Conservation (phyloP, 2,797 vertebrate species). For the Chaetodon trifasciatus region DNA sequence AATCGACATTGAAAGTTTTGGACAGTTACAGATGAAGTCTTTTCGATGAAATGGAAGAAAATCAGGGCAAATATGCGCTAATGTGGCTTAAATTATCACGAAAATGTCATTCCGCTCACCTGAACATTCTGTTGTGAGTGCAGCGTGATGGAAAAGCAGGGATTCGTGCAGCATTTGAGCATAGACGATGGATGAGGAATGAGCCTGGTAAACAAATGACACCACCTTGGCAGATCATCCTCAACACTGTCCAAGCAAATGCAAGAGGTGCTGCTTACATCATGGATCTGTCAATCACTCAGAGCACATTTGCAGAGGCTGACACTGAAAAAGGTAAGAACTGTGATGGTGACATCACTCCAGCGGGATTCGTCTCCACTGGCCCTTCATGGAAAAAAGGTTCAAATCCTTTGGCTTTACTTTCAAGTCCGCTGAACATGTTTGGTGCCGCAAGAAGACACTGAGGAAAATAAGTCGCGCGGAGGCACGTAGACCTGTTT, state of each 20-base stretch:
- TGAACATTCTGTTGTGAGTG: constrained; percentile 30
- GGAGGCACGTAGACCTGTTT: constrained; percentile 69
- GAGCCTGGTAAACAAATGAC: constrained; percentile 68
- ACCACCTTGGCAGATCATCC: constrained; percentile 58
- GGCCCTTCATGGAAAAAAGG: constrained; percentile 59
- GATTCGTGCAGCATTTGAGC: constrained; percentile 24
- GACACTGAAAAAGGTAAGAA: constrained; percentile 41
- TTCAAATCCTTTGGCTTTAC: constrained; percentile 41
- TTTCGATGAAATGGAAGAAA: constrained; percentile 47
- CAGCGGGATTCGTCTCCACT: constrained; percentile 30
- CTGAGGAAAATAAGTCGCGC: constrained; percentile 56
- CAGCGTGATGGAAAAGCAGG: constrained; percentile 39
- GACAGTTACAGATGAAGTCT: constrained; percentile 29
- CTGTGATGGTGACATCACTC: constrained; percentile 66
- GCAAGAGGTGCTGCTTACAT: constrained; percentile 62
- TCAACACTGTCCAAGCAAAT: constrained; percentile 34
- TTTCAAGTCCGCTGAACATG: constrained; percentile 28
- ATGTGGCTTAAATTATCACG: constrained; percentile 39
- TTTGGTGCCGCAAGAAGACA: constrained; percentile 62
- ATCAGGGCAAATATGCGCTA: constrained; percentile 6
- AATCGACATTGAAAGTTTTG: constrained; percentile 37
- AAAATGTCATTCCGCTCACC: constrained; percentile 46
- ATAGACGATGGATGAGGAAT: constrained; percentile 33
- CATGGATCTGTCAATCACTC: constrained; percentile 68
- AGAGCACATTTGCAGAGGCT: constrained; percentile 35